Evolutionary conservation across 2,797 vertebrate species (phyloP), one percentile per base, ranked within the genome.

Genomic region (Apogon talboti): DNA sequence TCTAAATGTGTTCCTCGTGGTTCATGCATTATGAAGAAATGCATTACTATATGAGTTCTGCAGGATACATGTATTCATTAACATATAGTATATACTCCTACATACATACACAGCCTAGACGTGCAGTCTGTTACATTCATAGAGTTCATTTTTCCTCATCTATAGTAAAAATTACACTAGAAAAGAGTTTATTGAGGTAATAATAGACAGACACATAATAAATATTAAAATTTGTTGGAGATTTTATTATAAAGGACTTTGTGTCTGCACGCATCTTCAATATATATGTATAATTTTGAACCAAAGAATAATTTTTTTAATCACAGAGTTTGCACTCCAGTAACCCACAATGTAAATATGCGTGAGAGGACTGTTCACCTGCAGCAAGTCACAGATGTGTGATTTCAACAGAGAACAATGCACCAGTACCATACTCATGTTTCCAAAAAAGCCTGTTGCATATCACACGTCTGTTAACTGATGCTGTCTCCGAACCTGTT

Each of bases 261-360:
- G 70, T 58, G 45, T 73, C 62, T 68, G 57, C 24, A 76, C 70
- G 76, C 41, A 79, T 47, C 58, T 61, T 83, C 16, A 66, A 67
- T 85, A 83, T 86, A 81, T 85, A 73, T 79, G 11, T 85, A 87
- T 76, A 6, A 81, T 86, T 91, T 89, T 88, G 46, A 88, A 89
- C 90, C 91, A 93, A 93, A 93, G 90, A 93, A 76, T 38, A 66
- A 74, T 80, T 67, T 1, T 82, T 80, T 86, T 30, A 63, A 56
- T 81, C 60, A 55, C 59, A 62, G 50, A 62, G 60, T 78, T 89
- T 88, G 85, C 83, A 86, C 77, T 84, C 63, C 71, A 77, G 66
- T 71, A 62, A 80, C 67, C 56, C 59, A 53, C 51, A 14, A 13
- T 84, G 81, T 86, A 89, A 72, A 89, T 87, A 87, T 69, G n/a